Conservation (phyloP, 1,140 invertebrate genomes). For the Drosophila nebulosa region DNA sequence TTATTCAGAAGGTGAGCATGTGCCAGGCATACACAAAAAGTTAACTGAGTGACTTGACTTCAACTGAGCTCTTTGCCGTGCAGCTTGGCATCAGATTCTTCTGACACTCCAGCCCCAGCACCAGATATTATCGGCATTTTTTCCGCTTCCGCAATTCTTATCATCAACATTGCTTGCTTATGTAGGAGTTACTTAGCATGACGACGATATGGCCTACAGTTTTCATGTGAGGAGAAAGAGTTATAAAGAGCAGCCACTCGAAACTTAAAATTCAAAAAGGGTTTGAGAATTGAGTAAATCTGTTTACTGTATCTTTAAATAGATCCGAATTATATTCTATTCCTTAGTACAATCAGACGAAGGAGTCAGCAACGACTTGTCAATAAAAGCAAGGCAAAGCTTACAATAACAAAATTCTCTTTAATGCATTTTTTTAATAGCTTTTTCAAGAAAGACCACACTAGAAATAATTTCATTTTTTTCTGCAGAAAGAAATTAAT, state of each 20-base stretch:
- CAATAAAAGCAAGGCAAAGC: too few relatives aligned
- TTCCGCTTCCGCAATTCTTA: constrained; percentile 74
- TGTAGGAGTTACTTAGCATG: not conserved
- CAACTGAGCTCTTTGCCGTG: constrained; percentile 19
- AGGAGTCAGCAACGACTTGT: too few relatives aligned
- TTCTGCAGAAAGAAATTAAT: too few relatives aligned
- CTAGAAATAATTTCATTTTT: too few relatives aligned
- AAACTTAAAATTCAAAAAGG: not conserved
- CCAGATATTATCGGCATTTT: constrained; percentile 71
- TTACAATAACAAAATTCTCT: too few relatives aligned
- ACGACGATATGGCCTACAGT: not conserved
- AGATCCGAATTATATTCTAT: too few relatives aligned
- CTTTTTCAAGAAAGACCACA: too few relatives aligned
- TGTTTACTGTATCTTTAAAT: too few relatives aligned
- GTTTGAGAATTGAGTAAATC: too few relatives aligned
- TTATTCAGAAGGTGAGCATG: constrained; percentile 55
- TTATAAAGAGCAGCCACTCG: not conserved
- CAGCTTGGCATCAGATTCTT: constrained; percentile 26
- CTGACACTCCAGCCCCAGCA: constrained; percentile 17
- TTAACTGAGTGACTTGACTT: constrained; percentile 16
- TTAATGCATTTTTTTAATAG: too few relatives aligned
- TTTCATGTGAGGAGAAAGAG: not conserved
- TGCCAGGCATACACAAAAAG: constrained; percentile 59
- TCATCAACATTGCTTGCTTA: constrained; percentile 48
- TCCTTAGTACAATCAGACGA: too few relatives aligned